Base-by-base conservation (phyloP, 1,140 invertebrate genomes). In the Pararge aegeria region DNA sequence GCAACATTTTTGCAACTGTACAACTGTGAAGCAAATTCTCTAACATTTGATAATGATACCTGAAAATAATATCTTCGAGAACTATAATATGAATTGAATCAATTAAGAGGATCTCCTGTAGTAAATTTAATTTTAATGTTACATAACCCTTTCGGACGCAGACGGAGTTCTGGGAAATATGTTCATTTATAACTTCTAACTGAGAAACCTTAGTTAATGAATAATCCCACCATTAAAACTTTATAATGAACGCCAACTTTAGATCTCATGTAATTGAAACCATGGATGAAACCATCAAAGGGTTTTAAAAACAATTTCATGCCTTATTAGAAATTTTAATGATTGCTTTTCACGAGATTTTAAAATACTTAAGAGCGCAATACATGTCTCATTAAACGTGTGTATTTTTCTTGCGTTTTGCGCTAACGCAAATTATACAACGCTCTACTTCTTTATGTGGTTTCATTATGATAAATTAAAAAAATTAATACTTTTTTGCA, bases 211-310 rank as follows among this genome's bases (percentile, higher is more conserved):
- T 52, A 30, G 50, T 53, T 54, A 42, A 54, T 18, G 52, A 54
- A 54, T 42, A 29, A 40, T 30, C 52, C 38, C 16, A 54, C 52
- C 52, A 54, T 54, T 54, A 54, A 54, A 54, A 54, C 20, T 54
- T 54, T 54, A 54, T 54, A 54, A 54, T 42, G 52, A 54, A 54
- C 38, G 37, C 38, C 16, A 54, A 54, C 52, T 15, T 44, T 27
- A 27, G 37, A 46, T 21, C n/a, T 54, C 9, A 15, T 29, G 38
- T 44, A 42, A 44, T 40, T 12, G 40, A 54, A 42, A 52, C 34
- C 27, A 50, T 29, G 15, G 37, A 20, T 46, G 10, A 46, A 46
- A 21, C 42, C 42, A 21, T 46, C 42, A 46, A 46, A 46, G 42
- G 18, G 42, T 6, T 12, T 21, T 46, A 21, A 2, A 20, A 46